A percentile compares a stretch with the other conserved stretches of the same genome.
Evolutionary conservation across 2,888 invertebrate genomes (phyloP).

Genomic region (Anorthoa munda): DNA sequence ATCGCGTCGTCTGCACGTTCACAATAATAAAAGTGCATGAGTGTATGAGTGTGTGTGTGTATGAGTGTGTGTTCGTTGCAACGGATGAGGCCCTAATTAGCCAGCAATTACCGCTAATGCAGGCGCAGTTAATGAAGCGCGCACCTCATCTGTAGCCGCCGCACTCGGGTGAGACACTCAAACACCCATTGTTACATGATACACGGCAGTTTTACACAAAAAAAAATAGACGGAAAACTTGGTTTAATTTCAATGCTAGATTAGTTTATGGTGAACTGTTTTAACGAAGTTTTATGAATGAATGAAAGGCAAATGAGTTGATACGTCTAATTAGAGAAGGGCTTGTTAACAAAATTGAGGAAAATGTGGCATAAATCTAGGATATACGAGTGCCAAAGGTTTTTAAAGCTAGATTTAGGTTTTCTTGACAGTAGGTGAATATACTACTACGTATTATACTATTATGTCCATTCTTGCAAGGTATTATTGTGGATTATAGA

Average conservation of each 20-base stretch:
- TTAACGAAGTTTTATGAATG: background rate
- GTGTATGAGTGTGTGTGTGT: constrained; percentile 60
- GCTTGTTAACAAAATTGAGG: background rate
- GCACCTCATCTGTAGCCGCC: constrained; percentile 78
- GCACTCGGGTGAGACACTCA: constrained; percentile 63
- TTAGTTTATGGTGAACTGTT: background rate
- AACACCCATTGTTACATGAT: constrained; percentile 62
- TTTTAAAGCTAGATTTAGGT: background rate
- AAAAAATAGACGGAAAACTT: constrained; percentile 21
- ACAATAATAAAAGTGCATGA: constrained; percentile 66
- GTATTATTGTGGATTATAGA: too few species aligned
- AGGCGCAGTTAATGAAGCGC: constrained; percentile 80
- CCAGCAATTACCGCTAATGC: constrained; percentile 87
- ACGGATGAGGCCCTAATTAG: constrained; percentile 87
- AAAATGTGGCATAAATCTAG: too few species aligned
- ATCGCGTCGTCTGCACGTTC: constrained; percentile 57
- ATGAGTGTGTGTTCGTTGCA: constrained; percentile 73
- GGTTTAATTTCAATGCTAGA: constrained; percentile 15
- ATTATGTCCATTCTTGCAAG: too few species aligned
- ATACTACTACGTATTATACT: too few species aligned
- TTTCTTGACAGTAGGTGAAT: too few species aligned
- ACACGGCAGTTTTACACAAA: constrained; percentile 38
- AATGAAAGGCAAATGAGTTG: background rate
- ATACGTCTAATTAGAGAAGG: background rate
- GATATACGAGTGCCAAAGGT: too few species aligned